Evolutionary conservation across 2,888 invertebrate genomes (phyloP).

Genomic region (Seladonia tumulorum): DNA sequence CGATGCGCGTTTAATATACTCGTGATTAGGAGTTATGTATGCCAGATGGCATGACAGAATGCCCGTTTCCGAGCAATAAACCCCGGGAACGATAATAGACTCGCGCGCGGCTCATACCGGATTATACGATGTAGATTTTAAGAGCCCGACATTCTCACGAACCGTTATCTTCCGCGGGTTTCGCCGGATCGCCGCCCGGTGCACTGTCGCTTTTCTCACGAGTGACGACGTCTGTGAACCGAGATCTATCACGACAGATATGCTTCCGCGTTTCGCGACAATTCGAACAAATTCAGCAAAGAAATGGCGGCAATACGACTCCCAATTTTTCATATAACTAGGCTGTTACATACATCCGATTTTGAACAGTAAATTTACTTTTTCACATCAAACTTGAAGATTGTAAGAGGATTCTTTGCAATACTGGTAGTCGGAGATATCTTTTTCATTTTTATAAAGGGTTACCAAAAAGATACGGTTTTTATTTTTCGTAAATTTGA

Average conservation of each 20-base stretch:
- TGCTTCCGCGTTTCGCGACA: conserved; percentile 1
- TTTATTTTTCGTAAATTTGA: too few relatives aligned
- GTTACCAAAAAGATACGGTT: too few relatives aligned
- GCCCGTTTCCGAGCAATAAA: conserved; percentile 39
- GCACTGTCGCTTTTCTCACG: conserved; percentile 56
- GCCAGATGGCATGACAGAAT: conserved; percentile 28
- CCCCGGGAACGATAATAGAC: conserved; percentile 34
- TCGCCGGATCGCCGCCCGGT: conserved; percentile 4
- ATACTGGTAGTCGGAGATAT: too few relatives aligned
- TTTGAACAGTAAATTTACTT: too few relatives aligned
- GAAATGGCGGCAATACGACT: not conserved
- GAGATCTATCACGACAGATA: not conserved
- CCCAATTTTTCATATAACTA: too few relatives aligned
- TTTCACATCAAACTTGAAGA: too few relatives aligned
- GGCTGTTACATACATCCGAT: too few relatives aligned
- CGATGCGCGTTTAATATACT: conserved; percentile 20
- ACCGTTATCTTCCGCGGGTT: conserved; percentile 54
- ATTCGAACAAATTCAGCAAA: not conserved
- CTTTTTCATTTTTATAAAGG: too few relatives aligned
- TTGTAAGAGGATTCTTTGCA: too few relatives aligned
- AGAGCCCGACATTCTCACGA: conserved; percentile 63
- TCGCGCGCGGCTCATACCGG: conserved; percentile 5
- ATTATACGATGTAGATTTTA: conserved; percentile 43
- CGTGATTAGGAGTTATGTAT: conserved; percentile 31
- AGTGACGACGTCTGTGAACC: conserved; percentile 30